Conservation (phyloP, 2,888 invertebrate species). For the Alloscopus bannaensis region DNA sequence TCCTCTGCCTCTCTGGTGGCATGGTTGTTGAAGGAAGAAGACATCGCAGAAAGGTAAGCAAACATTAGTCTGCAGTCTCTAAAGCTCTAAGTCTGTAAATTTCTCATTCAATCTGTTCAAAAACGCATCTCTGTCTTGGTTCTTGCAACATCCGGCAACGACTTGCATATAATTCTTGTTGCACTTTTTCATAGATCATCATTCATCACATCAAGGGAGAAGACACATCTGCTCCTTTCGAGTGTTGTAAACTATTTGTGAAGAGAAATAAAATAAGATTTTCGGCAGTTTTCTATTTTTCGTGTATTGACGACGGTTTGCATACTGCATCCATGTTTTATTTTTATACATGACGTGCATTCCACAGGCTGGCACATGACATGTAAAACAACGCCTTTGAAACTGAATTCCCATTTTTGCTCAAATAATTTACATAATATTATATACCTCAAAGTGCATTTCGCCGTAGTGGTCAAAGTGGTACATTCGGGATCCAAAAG, state of each 20-base stretch:
- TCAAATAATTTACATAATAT: neutral
- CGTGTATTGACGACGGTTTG: too few species aligned
- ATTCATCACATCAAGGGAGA: neutral
- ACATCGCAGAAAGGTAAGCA: conserved; percentile 35
- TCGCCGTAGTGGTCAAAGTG: neutral
- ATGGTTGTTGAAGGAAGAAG: conserved; percentile 5
- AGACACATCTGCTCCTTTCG: neutral
- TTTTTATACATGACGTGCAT: conserved; percentile 25
- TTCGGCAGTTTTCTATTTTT: conserved; percentile 14
- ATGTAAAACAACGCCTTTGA: neutral
- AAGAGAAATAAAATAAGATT: conserved; percentile 18
- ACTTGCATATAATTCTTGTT: conserved; percentile 3
- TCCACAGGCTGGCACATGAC: neutral
- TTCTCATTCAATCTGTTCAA: neutral
- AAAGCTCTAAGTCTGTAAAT: neutral
- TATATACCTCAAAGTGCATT: neutral
- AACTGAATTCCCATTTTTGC: neutral
- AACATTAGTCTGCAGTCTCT: neutral
- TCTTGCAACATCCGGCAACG: conserved; percentile 20
- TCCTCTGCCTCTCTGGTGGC: neutral
- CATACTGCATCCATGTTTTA: conserved; percentile 33
- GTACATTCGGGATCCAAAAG: neutral
- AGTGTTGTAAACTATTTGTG: neutral
- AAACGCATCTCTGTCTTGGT: neutral
- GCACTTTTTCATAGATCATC: neutral